Evolutionary conservation across 2,113 vertebrate species (phyloP), one percentile per base, ranked within the genome.

Genomic region (Apus apus): DNA sequence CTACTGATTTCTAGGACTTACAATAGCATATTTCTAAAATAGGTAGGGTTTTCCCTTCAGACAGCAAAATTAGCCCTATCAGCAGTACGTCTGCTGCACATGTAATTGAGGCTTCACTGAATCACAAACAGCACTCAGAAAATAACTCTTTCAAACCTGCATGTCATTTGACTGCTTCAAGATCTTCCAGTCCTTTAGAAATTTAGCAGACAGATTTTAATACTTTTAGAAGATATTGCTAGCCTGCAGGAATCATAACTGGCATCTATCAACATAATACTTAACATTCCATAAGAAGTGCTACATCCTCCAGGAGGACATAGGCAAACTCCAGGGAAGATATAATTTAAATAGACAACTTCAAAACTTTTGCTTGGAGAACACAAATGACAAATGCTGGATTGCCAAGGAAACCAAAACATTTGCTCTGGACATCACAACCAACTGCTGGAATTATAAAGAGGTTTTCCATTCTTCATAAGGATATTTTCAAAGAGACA

Each of bases 291-390:
- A 4, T 45, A 65, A 89, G 48, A 91, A 95, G 46, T 46, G 17
- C 20, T 82, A 51, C 50, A 64, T 81, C 50, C 70, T 91, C 65
- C 77, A 92, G 70, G 27, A 87, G 11, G 57, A 72, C 76, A 74
- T 4, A 64, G 29, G 66, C 23, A 89, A 95, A 92, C 74, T 87
- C 38, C 34, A 53, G 2, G 1, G 80, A 82, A 94, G 65, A 81
- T 48, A 72, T 92, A 82, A 94, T 94, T 91, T 75, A 94, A 91
- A 72, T n/a, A 68, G 92, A 93, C 87, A 89, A 76, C 85, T 79
- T 91, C 66, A 81, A 93, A 96, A 95, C 57, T 93, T 87, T 61
- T 76, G 78, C 90, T 87, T 68, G 58, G 40, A 92, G 70, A 95
- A 78, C 14, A 53, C 23, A 75, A 93, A 45, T 68, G 86, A 78